phyloP scores from a whole-genome alignment of 2,797 vertebrate genomes.

The Saxicola maurus region DNA sequence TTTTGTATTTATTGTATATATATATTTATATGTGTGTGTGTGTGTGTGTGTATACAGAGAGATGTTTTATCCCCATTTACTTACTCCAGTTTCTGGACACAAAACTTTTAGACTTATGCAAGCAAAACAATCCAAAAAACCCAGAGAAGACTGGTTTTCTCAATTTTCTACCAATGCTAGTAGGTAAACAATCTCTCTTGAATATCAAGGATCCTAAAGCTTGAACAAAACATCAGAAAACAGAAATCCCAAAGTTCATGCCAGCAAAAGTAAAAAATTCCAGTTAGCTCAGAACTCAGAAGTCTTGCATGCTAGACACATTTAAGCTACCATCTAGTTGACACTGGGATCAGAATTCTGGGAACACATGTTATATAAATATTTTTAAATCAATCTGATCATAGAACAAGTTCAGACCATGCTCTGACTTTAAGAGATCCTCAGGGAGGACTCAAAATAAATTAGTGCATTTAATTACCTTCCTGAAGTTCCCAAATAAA shows the following conservation, averaged over 20 bases:
- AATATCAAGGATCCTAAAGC: not conserved
- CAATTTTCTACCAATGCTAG: not conserved
- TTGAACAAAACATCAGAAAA: not conserved
- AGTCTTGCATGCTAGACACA: not conserved
- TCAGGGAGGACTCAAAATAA: not conserved
- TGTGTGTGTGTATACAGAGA: fast-evolving
- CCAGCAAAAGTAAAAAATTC: not conserved
- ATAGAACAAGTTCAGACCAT: not conserved
- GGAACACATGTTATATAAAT: not conserved
- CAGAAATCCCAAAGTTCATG: not conserved
- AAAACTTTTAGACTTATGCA: not conserved
- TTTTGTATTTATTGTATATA: not conserved
- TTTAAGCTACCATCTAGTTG: not conserved
- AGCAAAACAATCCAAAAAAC: not conserved
- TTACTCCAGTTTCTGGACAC: not conserved
- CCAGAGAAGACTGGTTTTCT: not conserved
- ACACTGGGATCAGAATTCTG: not conserved
- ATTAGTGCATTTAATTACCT: constrained; percentile 38
- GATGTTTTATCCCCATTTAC: not conserved
- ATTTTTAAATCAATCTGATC: constrained; percentile 20
- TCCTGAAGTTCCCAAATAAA: constrained; percentile 22
- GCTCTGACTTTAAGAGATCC: not conserved
- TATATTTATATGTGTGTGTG: too few species aligned
- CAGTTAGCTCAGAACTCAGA: not conserved
- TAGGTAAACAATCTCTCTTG: not conserved